Evolutionary conservation across 2,113 vertebrate genomes (phyloP), one percentile per base, ranked within the genome.

Genomic region (Tamias sibiricus): DNA sequence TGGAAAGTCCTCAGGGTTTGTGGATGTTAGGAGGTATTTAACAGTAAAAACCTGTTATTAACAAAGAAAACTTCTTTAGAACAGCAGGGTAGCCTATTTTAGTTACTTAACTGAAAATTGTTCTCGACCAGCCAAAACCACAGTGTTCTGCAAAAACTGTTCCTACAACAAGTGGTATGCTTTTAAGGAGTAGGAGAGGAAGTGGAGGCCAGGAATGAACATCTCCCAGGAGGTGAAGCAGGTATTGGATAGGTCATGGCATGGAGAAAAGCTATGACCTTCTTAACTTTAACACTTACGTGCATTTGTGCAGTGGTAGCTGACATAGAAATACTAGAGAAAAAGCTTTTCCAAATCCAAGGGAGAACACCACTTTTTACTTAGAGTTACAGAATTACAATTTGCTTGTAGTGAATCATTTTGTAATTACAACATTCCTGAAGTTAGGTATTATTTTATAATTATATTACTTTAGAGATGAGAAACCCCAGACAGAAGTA

Each of bases 11-110:
- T 94, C 2, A 16, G 90, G 79, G 69, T 77, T 8, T 83, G 14
- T 6, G n/a, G 49, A 81, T 96, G 47, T 82, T 92, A 81, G 44
- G 16, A 94, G 95, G 75, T 84, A 68, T 92, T 95, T 91, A 94
- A 95, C 32, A 88, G 44, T 88, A 80, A 96, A 95, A 81, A 84
- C 5, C 24, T 54, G 30, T 83, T 87, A 96, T 81, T 52, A 59
- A 76, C 44, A 86, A 11, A 72, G 32, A 79, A 59, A 81, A 83
- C 4, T 95, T 95, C 49, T 76, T 90, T 90, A 59, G 37, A 82
- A 87, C 49, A 96, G 57, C 90, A 76, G 77, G 92, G 8, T 64
- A 54, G n/a, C 20, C 32, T 49, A 14, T 88, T 72, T 95, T 20
- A 95, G 44, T 92, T 59, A 76, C 32, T 76, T 28, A 81, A 26